Evolutionary conservation across 2,888 invertebrate species (phyloP).

Genomic region (Agrotis segetum): DNA sequence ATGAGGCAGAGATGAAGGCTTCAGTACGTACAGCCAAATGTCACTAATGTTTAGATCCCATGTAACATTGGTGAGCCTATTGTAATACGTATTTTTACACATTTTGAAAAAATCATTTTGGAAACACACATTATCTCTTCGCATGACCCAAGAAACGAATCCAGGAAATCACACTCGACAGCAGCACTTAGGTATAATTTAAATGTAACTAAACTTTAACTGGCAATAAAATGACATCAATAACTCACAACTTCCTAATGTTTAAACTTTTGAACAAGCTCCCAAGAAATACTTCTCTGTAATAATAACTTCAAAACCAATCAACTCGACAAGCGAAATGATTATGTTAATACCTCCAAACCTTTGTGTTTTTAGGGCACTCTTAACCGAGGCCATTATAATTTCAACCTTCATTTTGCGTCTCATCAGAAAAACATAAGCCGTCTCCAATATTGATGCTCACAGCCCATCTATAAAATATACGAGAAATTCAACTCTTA

Average conservation of each 20-base stretch:
- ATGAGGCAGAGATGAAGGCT: neutral
- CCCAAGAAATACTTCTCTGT: neutral
- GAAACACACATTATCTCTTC: no score
- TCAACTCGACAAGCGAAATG: slow-evolving; percentile 9
- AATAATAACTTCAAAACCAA: slow-evolving; percentile 37
- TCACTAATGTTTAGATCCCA: neutral
- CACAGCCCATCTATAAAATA: slow-evolving; percentile 57
- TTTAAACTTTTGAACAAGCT: slow-evolving; percentile 11
- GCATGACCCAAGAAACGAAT: neutral
- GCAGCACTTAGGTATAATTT: neutral
- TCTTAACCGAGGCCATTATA: slow-evolving; percentile 30
- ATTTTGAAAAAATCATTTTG: neutral
- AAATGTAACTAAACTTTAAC: no score
- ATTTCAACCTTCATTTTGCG: slow-evolving; percentile 52
- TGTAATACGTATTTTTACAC: no score
- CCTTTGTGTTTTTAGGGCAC: slow-evolving; percentile 25
- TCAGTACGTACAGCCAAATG: neutral
- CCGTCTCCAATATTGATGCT: slow-evolving; percentile 58
- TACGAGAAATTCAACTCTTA: slow-evolving; percentile 66
- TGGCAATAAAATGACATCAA: neutral
- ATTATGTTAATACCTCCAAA: slow-evolving; percentile 37
- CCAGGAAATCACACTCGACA: neutral
- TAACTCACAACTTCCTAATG: neutral
- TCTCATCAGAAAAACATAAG: slow-evolving; percentile 55
- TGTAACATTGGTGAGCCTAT: neutral